A percentile compares a stretch with the other conserved stretches of the same genome.
Evolutionary conservation across 2,797 vertebrate species (phyloP).

Genomic region (Fringilla coelebs): DNA sequence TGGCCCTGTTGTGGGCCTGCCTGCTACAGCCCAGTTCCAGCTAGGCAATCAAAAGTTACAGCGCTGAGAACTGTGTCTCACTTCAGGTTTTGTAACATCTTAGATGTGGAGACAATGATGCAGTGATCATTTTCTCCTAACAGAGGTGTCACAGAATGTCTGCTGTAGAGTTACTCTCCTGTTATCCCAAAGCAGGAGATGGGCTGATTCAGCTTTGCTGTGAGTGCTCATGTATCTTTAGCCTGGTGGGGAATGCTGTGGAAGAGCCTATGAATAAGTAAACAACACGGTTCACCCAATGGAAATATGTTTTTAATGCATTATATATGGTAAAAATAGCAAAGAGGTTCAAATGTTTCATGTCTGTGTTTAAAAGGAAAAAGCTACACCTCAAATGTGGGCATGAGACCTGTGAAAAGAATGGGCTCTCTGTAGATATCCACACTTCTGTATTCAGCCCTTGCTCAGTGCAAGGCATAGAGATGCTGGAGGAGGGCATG

Average conservation of each 20-base stretch:
- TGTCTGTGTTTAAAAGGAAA: neutral
- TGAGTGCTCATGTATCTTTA: neutral
- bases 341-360: neutral
- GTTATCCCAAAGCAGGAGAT: neutral
- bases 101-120: neutral
- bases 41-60: neutral
- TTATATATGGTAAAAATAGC: neutral
- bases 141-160: neutral
- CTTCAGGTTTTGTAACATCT: neutral
- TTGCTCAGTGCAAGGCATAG: neutral
- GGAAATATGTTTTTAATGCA: neutral
- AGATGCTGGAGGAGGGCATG: neutral
- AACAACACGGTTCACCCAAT: neutral
- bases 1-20: neutral
- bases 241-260: neutral
- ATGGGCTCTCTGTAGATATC: neutral
- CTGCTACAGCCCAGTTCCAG: neutral
- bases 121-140: neutral
- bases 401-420: neutral
- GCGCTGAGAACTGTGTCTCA: neutral
- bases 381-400: rapidly evolving
- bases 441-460: neutral
- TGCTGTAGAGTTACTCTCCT: neutral
- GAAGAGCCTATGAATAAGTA: neutral
- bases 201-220: neutral